Conservation (phyloP, 64 coral and sea anemone genomes). For the Platygyra sinensis region DNA sequence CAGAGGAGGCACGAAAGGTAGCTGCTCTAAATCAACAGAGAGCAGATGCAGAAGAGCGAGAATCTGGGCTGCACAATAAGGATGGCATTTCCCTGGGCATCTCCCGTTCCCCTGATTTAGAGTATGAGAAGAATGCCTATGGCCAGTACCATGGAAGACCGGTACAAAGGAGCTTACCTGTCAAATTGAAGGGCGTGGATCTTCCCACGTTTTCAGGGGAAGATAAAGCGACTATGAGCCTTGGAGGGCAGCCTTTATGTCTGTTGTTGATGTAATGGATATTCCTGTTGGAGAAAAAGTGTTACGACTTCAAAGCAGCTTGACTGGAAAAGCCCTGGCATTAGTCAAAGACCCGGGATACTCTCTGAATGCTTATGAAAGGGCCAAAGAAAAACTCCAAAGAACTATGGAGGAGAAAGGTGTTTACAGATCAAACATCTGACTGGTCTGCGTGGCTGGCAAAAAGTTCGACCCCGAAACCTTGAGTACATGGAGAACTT, state of each 20-base stretch:
- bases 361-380: slow-evolving; percentile 63
- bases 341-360: slow-evolving; percentile 60
- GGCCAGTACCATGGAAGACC: too few relatives aligned
- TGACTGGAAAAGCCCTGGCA: slow-evolving; percentile 51
- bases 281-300: slow-evolving; percentile 73
- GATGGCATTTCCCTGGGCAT: too few relatives aligned
- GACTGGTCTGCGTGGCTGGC: too few relatives aligned
- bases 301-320: slow-evolving; percentile 51
- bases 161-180: too few relatives aligned
- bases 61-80: neutral
- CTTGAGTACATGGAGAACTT: too few relatives aligned
- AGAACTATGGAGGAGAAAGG: slow-evolving; percentile 63
- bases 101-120: too few relatives aligned
- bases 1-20: slow-evolving; percentile 41
- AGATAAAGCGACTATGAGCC: slow-evolving; percentile 62
- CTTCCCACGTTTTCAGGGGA: too few relatives aligned
- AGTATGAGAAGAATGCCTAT: too few relatives aligned
- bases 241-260: slow-evolving; percentile 71
- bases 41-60: slow-evolving; percentile 24
- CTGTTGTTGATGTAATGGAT: slow-evolving; percentile 33
- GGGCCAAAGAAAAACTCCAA: slow-evolving; percentile 51
- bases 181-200: too few relatives aligned
- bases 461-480: too few relatives aligned
- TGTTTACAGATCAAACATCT: too few relatives aligned
- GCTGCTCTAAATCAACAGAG: slow-evolving; percentile 31